Base-by-base conservation (phyloP, 2,888 invertebrate species). In the Brenthis ino region DNA sequence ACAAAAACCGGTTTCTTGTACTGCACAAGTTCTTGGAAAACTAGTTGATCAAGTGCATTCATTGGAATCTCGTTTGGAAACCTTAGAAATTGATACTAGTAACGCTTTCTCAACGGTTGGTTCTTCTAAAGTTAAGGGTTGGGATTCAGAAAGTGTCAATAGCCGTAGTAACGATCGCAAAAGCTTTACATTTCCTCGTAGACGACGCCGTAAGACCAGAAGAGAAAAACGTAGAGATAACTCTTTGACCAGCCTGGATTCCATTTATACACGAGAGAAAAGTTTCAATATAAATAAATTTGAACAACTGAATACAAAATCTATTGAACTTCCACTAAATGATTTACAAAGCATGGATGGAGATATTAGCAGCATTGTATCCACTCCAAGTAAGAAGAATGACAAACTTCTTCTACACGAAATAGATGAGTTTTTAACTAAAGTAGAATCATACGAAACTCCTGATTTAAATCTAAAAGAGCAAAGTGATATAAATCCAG, bases 31-130 rank as follows among this genome's bases (percentile, higher is more conserved):
- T 53, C 76, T 93, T 1, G 90, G 86, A 13, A 89, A 95, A 76
- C 94, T 96, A 56, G 94, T 95, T 60, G 93, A 91, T 76, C 93
- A 95, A 75, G 94, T 96, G 55, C 93, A 93, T 57, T 94, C 95
- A 71, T 93, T 96, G 51, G 94, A 94, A 81, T 88, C 93, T 60
- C 91, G 93, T 78, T 85, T 93, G 82, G 89, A 89, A 80, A 87
- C 82, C 69, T 85, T 93, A 64, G 93, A 91, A 81, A 63, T 79
- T 51, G 79, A 88, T 14, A 79, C 80, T 0, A 87, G 83, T 61
- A 85, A 86, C 66, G 80, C 80, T 6, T 68, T 83, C 33, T 86
- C 89, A 0, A 85, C 83, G 72, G 65, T 80, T 1, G 77, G 79
- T 14, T 81, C 83, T 11, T 71, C 77, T 69, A 81, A 77, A 61